A percentile compares a stretch with the other conserved stretches of the same genome.
Conservation (phyloP, 2,888 invertebrate species). For the Chaitophorus viminalis region DNA sequence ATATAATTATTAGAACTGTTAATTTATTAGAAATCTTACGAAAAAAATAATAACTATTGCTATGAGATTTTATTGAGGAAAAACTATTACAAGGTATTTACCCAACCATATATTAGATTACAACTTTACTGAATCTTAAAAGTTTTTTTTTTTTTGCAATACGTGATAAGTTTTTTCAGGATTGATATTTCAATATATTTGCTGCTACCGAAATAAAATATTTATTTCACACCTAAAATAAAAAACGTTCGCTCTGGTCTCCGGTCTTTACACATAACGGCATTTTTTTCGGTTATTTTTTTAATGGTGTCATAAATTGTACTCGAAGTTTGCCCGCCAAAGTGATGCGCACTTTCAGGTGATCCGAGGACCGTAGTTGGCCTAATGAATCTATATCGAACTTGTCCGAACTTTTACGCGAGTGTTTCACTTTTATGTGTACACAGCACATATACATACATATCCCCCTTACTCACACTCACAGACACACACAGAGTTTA, state of each 20-base stretch:
- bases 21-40: no score
- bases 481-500: background rate
- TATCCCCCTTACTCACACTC: no score
- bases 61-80: background rate
- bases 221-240: background rate
- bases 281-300: background rate
- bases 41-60: no score
- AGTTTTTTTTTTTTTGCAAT: background rate
- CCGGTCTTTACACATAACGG: background rate
- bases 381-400: constrained; percentile 11
- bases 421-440: constrained; percentile 33
- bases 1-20: no score
- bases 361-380: background rate
- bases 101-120: no score
- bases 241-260: background rate
- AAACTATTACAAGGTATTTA: background rate
- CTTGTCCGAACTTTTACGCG: no score
- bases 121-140: background rate
- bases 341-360: constrained; percentile 16
- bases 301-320: constrained; percentile 33
- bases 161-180: background rate
- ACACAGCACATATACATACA: background rate
- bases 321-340: background rate
- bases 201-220: background rate
- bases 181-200: constrained; percentile 3